phyloP scores from a whole-genome alignment of 2,888 invertebrate species.

The Nematopogon swammerdamellus region DNA sequence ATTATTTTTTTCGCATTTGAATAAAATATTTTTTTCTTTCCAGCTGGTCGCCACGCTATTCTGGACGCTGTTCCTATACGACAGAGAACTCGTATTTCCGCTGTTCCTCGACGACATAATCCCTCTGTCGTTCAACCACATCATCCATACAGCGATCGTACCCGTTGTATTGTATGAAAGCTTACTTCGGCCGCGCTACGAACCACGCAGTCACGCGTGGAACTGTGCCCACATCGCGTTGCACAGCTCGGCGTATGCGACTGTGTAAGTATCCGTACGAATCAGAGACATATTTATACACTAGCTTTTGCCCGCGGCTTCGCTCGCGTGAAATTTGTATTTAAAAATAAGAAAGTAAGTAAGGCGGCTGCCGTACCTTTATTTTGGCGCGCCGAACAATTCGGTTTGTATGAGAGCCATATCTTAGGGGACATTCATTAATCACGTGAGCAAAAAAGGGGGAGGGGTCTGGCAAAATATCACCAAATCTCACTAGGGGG shows the following conservation, averaged over 20 bases:
- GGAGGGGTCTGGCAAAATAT: too few relatives aligned
- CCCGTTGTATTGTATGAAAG: slow-evolving; percentile 31
- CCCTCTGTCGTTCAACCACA: slow-evolving; percentile 25
- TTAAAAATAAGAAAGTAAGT: too few relatives aligned
- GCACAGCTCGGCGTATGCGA: slow-evolving; percentile 22
- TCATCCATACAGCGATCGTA: slow-evolving; percentile 32
- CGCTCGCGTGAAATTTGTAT: neutral
- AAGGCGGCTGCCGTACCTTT: neutral
- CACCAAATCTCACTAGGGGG: too few relatives aligned
- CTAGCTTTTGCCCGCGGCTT: neutral
- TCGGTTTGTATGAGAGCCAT: too few relatives aligned
- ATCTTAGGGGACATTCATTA: neutral
- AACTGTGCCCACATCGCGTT: slow-evolving; percentile 21
- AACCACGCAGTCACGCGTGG: slow-evolving; percentile 24
- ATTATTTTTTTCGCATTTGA: too few relatives aligned
- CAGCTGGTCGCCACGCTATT: slow-evolving; percentile 34
- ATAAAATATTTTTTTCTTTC: too few relatives aligned
- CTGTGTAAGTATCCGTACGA: slow-evolving; percentile 34
- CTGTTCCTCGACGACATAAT: slow-evolving; percentile 23
- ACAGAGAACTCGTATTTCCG: slow-evolving; percentile 30
- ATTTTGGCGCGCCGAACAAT: too few relatives aligned
- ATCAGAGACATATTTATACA: neutral
- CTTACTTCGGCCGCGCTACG: slow-evolving; percentile 20
- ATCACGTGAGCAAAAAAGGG: too few relatives aligned
- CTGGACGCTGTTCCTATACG: slow-evolving; percentile 29